A percentile compares a stretch with the other conserved stretches of the same genome.
phyloP scores from a whole-genome alignment of 2,113 vertebrate species.

The Lepus europaeus region DNA sequence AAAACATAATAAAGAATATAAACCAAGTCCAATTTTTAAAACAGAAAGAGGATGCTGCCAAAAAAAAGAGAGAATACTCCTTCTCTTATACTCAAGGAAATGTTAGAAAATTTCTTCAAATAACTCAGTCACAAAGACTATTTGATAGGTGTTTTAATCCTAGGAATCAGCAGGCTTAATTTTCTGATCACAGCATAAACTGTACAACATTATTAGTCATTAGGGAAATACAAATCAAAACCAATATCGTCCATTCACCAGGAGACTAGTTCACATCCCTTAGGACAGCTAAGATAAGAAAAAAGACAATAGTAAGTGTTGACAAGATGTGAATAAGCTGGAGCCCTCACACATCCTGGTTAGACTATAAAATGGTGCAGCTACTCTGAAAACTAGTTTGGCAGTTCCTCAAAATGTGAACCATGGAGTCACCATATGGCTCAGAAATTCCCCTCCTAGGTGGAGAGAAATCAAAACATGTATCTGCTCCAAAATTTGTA shows the following conservation, averaged over 20 bases:
- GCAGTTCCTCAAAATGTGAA: slow-evolving; percentile 48
- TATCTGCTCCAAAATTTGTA: slow-evolving; percentile 7
- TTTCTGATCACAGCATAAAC: neutral
- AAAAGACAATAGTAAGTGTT: neutral
- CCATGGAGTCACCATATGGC: neutral
- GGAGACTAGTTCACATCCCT: neutral
- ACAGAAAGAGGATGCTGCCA: neutral
- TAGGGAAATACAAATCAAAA: slow-evolving; percentile 47
- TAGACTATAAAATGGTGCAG: neutral
- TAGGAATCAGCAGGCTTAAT: slow-evolving; percentile 2
- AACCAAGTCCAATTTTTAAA: slow-evolving; percentile 46
- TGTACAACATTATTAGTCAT: slow-evolving; percentile 3
- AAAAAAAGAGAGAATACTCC: slow-evolving; percentile 27
- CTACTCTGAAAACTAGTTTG: neutral
- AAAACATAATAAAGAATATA: slow-evolving; percentile 46
- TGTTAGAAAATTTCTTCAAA: slow-evolving; percentile 15
- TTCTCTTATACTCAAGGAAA: neutral
- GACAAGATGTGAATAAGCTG: neutral
- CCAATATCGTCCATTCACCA: neutral
- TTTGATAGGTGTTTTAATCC: slow-evolving; percentile 30
- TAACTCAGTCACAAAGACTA: slow-evolving; percentile 15
- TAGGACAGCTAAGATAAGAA: slow-evolving; percentile 17
- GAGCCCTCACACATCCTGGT: neutral
- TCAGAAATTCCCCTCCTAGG: neutral
- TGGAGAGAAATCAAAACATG: slow-evolving; percentile 45